Conservation (phyloP, 2,797 vertebrate genomes). For the Chelon labrosus region DNA sequence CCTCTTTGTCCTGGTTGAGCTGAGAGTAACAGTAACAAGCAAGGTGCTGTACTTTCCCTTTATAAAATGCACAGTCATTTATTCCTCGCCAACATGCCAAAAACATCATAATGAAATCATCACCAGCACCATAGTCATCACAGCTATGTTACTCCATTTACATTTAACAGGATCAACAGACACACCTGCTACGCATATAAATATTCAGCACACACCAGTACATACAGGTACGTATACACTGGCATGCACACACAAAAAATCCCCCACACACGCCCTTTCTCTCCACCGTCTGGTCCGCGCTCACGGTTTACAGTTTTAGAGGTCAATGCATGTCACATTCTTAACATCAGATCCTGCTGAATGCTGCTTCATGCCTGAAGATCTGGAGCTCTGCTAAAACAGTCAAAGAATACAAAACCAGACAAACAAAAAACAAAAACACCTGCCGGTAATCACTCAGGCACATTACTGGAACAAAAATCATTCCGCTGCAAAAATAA, state of each 20-base stretch:
- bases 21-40: slow-evolving; percentile 16
- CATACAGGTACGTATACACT: slow-evolving; percentile 26
- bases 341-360: slow-evolving; percentile 75
- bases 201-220: slow-evolving; percentile 16
- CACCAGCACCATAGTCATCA: slow-evolving; percentile 38
- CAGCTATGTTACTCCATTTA: slow-evolving; percentile 49
- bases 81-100: slow-evolving; percentile 51
- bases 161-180: slow-evolving; percentile 55
- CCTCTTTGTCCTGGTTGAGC: slow-evolving; percentile 50
- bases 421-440: slow-evolving; percentile 21
- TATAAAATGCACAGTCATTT: slow-evolving; percentile 33
- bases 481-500: neutral
- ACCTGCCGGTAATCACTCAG: slow-evolving; percentile 69
- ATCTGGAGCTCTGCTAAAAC: slow-evolving; percentile 58
- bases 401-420: slow-evolving; percentile 1
- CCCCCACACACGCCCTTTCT: slow-evolving; percentile 8
- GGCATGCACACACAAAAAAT: neutral
- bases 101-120: slow-evolving; percentile 53
- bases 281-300: slow-evolving; percentile 48
- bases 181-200: slow-evolving; percentile 37
- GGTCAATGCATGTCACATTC: slow-evolving; percentile 79
- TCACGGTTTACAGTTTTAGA: slow-evolving; percentile 69
- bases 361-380: slow-evolving; percentile 61
- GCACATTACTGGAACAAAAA: slow-evolving; percentile 69
- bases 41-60: slow-evolving; percentile 23